Conservation (phyloP, 2,888 invertebrate genomes). For the Cartodere bifasciata region DNA sequence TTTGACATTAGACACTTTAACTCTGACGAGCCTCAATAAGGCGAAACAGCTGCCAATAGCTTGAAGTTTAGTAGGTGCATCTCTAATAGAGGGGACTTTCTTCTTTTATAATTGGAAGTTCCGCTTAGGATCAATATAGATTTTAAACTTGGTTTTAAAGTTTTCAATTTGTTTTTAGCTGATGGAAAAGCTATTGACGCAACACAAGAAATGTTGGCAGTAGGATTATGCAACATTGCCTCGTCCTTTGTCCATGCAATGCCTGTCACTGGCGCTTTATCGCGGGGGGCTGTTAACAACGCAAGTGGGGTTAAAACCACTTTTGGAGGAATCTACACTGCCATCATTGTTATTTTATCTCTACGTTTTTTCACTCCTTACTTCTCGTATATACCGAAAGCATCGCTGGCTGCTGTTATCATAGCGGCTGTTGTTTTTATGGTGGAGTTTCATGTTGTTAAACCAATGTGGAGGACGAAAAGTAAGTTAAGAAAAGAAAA, state of each 20-base stretch:
- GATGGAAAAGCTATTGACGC: constrained; percentile 50
- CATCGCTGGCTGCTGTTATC: constrained; percentile 56
- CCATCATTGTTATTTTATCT: constrained; percentile 39
- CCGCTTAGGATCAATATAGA: no score
- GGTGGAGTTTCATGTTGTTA: constrained; percentile 49
- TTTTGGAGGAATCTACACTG: constrained; percentile 51
- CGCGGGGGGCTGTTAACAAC: constrained; percentile 56
- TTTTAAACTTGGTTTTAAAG: no score
- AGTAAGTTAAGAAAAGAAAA: no score
- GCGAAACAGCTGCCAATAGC: no score
- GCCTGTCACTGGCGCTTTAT: constrained; percentile 50
- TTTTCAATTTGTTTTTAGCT: no score
- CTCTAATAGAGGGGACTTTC: no score
- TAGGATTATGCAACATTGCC: constrained; percentile 50
- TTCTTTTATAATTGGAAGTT: no score
- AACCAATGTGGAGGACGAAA: constrained; percentile 53
- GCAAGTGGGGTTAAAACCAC: constrained; percentile 59
- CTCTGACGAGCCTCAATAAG: no score
- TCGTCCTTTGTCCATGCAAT: constrained; percentile 57
- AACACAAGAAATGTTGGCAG: constrained; percentile 57
- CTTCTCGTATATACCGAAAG: constrained; percentile 50
- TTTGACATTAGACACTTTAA: no score
- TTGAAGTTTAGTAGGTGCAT: no score
- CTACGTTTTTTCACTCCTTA: constrained; percentile 52
- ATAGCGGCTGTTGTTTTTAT: constrained; percentile 59